phyloP scores from a whole-genome alignment of 23 tunicate species.

The Halocynthia aurantium region DNA sequence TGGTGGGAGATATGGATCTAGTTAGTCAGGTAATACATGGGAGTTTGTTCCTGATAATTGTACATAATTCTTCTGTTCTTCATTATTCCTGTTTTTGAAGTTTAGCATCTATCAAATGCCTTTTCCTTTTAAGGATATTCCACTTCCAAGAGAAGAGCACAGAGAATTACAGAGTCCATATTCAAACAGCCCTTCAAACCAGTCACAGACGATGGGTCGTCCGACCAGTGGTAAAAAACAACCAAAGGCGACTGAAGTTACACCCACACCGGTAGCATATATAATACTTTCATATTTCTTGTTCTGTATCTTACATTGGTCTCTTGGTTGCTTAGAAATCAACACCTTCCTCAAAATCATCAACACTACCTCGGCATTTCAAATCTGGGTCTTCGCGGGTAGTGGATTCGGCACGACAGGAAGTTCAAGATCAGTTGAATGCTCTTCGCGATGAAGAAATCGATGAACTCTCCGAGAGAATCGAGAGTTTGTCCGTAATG shows the following conservation, averaged over 20 bases:
- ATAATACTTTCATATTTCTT: not conserved
- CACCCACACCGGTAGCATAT: not conserved
- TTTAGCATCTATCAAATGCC: no score
- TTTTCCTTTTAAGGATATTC: no score
- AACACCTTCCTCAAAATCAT: conserved; percentile 35
- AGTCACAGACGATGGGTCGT: conserved; percentile 18
- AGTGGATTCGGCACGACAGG: conserved; percentile 45
- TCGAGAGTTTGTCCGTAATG: conserved; percentile 33
- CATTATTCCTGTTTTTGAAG: no score
- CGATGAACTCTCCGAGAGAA: conserved; percentile 40
- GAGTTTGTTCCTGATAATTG: no score
- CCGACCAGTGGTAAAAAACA: conserved; percentile 1
- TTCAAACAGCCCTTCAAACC: not conserved
- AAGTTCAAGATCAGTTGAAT: conserved; percentile 87
- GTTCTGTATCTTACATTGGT: not conserved
- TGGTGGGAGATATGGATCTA: no score
- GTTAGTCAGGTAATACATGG: no score
- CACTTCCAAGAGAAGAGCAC: no score
- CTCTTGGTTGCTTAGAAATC: conserved; percentile 1
- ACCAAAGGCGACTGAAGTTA: conserved; percentile 1
- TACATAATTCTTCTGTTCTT: no score
- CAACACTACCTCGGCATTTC: conserved; percentile 89
- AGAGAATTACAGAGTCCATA: no score
- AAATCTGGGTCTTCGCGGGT: conserved; percentile 61
- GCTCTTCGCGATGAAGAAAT: conserved; percentile 90